Evolutionary conservation across 1,140 invertebrate species (phyloP).

Genomic region (Bathynomus jamesi): DNA sequence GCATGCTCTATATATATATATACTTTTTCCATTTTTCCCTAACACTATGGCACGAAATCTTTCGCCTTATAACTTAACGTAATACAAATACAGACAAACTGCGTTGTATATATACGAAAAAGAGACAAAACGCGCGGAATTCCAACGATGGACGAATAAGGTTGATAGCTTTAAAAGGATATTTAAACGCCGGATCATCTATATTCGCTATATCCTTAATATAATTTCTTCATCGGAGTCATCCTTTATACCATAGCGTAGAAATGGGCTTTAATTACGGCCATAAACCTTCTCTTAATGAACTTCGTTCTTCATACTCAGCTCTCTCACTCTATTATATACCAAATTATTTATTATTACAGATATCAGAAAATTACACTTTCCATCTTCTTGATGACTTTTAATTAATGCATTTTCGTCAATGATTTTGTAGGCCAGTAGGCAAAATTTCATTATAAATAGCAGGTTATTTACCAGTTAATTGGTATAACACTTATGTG

Average conservation of each 20-base stretch:
- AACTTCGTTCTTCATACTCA: background rate
- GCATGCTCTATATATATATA: too few relatives aligned
- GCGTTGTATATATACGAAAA: too few relatives aligned
- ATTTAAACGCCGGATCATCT: background rate
- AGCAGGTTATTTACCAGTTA: too few relatives aligned
- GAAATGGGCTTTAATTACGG: background rate
- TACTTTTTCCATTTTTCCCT: too few relatives aligned
- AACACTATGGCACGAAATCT: too few relatives aligned
- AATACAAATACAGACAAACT: too few relatives aligned
- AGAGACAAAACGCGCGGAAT: background rate
- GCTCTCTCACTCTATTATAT: background rate
- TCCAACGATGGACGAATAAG: background rate
- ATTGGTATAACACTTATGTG: too few relatives aligned
- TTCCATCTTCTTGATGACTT: background rate
- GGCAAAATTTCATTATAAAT: too few relatives aligned
- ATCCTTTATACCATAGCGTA: background rate
- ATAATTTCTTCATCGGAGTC: background rate
- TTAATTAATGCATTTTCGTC: background rate
- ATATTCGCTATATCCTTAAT: background rate
- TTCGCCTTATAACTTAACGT: too few relatives aligned
- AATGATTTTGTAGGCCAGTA: too few relatives aligned
- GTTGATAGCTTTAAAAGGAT: background rate
- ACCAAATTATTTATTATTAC: background rate
- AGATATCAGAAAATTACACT: background rate
- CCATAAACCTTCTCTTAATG: background rate